Base-by-base conservation (phyloP, 2,888 invertebrate genomes). In the Electrophaes corylata region DNA sequence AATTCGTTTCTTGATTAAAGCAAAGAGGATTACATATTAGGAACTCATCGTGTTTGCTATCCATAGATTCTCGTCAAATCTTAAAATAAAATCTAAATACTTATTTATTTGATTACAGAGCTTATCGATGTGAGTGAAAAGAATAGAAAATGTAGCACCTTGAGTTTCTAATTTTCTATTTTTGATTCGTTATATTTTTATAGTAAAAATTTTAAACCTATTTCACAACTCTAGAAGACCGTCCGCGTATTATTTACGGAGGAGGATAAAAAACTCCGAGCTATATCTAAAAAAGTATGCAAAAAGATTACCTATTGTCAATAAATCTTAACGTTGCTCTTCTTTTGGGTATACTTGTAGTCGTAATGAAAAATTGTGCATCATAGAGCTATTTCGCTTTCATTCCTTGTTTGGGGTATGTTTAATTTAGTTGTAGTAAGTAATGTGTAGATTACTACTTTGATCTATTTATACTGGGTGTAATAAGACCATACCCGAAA, bases 241-340 rank as follows among this genome's bases (percentile, higher is more conserved):
- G 55, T 60, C 60, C 60, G 51, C 51, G 55, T 51, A 31, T 52
- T 33, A 47, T 26, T 53, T 49, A 45, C 26, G 10, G 46, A 54
- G 35, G 26, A 10, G 48, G 43, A 23, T 49, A 53, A 26, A 52
- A 55, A 33, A 35, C 12, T 40, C 37, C 16, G 23, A 51, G 41
- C 55, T 55, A 50, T 50, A 19, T 46, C 44, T 44, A 37, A 29
- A 6, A 47, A 33, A 39, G 4, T 31, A 50, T 50, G 51, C 40
- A 48, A 43, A 49, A 49, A 5, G 18, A 45, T 6, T 52, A 3
- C 23, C 1, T 5, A 37, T 20, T 47, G 48, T 40, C 31, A 37
- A 59, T 47, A 54, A 52, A 37, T 31, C 37, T 68, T 64, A 67
- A 70, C 65, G 60, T 62, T 62, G 69, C 67, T 67, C 29, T 67